Conservation (phyloP, 2,113 vertebrate genomes). For the Spea multiplicata region DNA sequence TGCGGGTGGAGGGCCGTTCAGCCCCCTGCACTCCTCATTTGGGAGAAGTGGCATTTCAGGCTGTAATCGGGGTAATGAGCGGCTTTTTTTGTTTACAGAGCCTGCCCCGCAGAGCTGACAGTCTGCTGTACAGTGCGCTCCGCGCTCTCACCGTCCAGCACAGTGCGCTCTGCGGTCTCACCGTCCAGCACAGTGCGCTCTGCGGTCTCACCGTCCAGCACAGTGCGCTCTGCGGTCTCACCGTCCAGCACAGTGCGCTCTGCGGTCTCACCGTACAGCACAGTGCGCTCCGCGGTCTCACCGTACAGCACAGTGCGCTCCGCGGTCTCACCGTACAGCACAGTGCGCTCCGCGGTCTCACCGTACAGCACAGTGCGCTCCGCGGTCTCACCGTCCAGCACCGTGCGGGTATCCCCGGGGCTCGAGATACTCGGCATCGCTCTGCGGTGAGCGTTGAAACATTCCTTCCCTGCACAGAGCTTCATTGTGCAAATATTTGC, state of each 20-base stretch:
- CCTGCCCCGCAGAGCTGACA: background rate
- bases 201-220: background rate
- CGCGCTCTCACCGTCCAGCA: background rate
- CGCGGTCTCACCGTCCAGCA: no score
- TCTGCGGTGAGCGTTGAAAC: slow-evolving; percentile 1
- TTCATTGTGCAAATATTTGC: slow-evolving; percentile 34
- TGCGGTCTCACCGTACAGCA: no score
- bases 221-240: background rate
- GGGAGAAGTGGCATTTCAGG: background rate
- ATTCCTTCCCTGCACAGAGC: slow-evolving; percentile 1
- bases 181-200: background rate
- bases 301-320: no score
- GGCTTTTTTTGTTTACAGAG: background rate
- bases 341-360: no score
- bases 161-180: background rate
- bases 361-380: no score
- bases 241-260: background rate
- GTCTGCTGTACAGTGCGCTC: no score
- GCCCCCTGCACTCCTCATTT: background rate
- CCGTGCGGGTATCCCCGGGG: no score
- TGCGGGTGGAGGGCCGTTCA: background rate
- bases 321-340: no score
- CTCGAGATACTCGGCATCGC: background rate
- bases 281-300: no score
- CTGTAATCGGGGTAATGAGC: background rate